Base-by-base conservation (phyloP, 2,113 vertebrate species). In the Ivindomyrus marchei region DNA sequence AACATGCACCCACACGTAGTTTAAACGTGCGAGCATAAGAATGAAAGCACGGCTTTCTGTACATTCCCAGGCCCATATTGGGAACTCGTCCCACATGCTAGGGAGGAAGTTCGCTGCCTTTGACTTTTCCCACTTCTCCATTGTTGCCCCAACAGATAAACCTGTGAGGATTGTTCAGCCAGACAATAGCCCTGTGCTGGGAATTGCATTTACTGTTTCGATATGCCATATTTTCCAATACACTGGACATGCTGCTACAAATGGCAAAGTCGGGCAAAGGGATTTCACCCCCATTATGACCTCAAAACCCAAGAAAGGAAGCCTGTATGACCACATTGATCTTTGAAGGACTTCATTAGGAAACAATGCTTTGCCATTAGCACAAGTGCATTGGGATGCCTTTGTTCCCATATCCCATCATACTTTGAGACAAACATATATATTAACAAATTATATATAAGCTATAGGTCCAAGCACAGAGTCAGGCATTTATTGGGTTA, bases 71-170 rank as follows among this genome's bases (percentile, higher is more conserved):
- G 39, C 9, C n/a, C 3, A 10, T 13, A 31, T 56, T 36, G 1
- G n/a, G 45, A 46, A 3, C 93, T 93, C 93, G 93, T 95, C 93
- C 92, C 95, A 94, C 92, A 94, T 87, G 39, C 56, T 70, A 80
- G 88, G 90, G 49, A 94, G 95, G 95, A 96, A 95, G 94, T 91
- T 89, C 89, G 88, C 91, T 89, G 88, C 85, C 92, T 92, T 94
- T 94, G 92, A 93, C 93, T 95, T 84, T 96, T 95, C 95, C 93
- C 91, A 85, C 90, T 94, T 85, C 92, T 92, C 88, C 83, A 92
- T 91, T 93, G 93, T 94, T 93, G 56, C 36, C 87, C 92, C 93
- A 50, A 49, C 92, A 91, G 92, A 94, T 46, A 84, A 91, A 87
- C 90, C 24, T 11, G 50, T 84, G 58, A 88, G 89, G 92, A 94